Base-by-base conservation (phyloP, 2,797 vertebrate species). In the Furcifer pardalis region DNA sequence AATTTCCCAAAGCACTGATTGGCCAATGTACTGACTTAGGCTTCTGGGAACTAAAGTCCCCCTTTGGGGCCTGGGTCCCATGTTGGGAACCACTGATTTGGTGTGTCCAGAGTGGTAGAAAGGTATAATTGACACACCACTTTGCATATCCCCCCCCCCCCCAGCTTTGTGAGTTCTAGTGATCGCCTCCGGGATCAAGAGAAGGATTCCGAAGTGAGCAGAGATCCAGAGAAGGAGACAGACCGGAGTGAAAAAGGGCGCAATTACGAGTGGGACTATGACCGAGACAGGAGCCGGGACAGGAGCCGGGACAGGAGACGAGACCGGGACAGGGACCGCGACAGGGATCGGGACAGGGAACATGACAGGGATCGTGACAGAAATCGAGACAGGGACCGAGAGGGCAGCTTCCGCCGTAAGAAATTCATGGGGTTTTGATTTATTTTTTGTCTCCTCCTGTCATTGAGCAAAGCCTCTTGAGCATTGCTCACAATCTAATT, bases 151-250 rank as follows among this genome's bases (percentile, higher is more conserved):
- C 21, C 52, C 52, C 52, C 15, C 52, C 2, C 52, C 52, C 52
- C 37, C 89, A 99, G 98, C 92, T 98, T 99, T 21, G 97, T 98
- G 79, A 97, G 96, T 72, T 95, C 97, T 42, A 97, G 96, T 0
- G 97, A 98, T 56, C 94, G 97, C 25, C 94, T 97, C 85, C 95
- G 97, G 62, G 98, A 98, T 0, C 75, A 93, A 4, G 94, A 93
- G 46, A 91, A 91, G 63, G 95, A 96, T 0, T 44, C 91, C 2
- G 94, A 94, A 65, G 87, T 76, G 85, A 44, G 86, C 63, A 88
- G 95, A 5, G 96, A 96, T 0, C 63, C 92, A 2, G 96, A 96
- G 0, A 66, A 94, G 30, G 96, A 96, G 0, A 49, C 92, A 0
- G 95, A 95, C 0, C 81, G 94, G 3, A 94, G 90, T 0, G 52